Percentiles rank a stretch among this genome's conserved stretches.
These are phyloP conservation scores for Oceanodroma tethys DNA, from an alignment of 2,113 vertebrate species.

Conservation along the genomic window DNA sequence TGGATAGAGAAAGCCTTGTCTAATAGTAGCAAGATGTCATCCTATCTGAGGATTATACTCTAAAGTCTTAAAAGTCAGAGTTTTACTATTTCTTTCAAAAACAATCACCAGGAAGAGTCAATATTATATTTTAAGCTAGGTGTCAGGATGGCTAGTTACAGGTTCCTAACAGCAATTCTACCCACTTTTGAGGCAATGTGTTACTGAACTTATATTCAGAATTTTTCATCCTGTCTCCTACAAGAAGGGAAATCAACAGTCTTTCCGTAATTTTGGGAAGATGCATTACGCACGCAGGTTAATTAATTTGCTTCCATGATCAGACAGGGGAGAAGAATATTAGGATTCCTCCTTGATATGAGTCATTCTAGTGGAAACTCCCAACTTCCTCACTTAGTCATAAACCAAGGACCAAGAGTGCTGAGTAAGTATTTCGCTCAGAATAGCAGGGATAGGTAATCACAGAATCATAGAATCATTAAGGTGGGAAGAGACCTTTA, in stretches of 20 bases:
- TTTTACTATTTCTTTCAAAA: background rate
- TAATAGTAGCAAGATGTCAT: background rate
- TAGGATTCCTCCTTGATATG: background rate
- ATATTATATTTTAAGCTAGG: background rate
- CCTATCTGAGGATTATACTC: background rate
- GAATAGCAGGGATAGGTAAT: background rate
- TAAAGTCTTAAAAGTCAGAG: background rate
- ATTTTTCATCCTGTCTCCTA: background rate
- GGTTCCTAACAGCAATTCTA: background rate
- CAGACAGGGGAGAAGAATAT: background rate
- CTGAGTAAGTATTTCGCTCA: background rate
- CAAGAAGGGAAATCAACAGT: background rate
- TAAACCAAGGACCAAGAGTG: background rate
- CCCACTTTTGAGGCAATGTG: fast-evolving
- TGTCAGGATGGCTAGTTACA: background rate
- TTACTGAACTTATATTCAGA: background rate
- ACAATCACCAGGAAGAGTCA: background rate
- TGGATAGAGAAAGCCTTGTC: background rate
- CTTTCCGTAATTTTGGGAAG: background rate
- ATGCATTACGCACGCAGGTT: background rate
- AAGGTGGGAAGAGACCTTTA: too few species aligned
- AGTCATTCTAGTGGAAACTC: background rate
- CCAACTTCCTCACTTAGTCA: slow-evolving; percentile 23
- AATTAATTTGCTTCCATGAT: background rate
- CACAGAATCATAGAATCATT: too few species aligned